phyloP scores from a whole-genome alignment of 2,888 invertebrate species.

The Cantharis lateralis region DNA sequence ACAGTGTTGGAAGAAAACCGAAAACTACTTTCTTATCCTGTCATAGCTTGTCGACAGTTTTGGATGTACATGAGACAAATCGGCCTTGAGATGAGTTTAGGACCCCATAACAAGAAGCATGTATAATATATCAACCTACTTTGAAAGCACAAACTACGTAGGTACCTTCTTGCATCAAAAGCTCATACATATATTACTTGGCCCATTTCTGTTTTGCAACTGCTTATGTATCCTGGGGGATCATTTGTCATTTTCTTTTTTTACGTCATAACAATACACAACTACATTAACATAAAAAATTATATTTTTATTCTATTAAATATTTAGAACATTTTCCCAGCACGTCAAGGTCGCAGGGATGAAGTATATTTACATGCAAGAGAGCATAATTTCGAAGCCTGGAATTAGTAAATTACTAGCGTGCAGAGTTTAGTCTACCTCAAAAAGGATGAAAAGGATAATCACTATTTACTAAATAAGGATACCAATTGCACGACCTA shows the following conservation, averaged over 20 bases:
- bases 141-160: constrained; percentile 30
- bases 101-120: constrained; percentile 23
- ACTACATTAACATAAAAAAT: background rate
- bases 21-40: constrained; percentile 16
- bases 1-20: constrained; percentile 13
- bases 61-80: constrained; percentile 18
- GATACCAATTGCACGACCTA: background rate
- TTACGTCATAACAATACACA: background rate
- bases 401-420: background rate
- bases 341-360: background rate
- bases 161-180: constrained; percentile 32
- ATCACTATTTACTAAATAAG: background rate
- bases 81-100: constrained; percentile 24
- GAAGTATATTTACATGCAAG: background rate
- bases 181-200: constrained; percentile 36
- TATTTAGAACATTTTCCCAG: background rate
- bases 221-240: constrained; percentile 12
- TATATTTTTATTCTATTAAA: background rate
- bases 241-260: constrained; percentile 19
- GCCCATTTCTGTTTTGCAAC: constrained; percentile 22
- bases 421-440: background rate
- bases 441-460: background rate
- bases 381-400: background rate
- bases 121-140: constrained; percentile 27
- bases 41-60: constrained; percentile 19